Evolutionary conservation across 2,113 vertebrate genomes (phyloP).

Genomic region (Gallinago undulata): DNA sequence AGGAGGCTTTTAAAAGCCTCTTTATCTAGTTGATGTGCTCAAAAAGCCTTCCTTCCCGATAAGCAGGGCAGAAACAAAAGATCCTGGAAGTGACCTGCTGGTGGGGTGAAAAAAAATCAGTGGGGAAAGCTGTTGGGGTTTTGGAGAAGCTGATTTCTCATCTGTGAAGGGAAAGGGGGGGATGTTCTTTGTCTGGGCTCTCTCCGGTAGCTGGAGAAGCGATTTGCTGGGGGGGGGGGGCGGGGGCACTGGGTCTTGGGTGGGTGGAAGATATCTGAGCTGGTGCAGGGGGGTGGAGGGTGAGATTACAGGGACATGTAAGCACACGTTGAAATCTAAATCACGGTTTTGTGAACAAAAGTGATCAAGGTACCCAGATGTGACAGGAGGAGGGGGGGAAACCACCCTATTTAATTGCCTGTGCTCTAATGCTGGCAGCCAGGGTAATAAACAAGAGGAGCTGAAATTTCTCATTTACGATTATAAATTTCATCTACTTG

Average conservation of each 20-base stretch:
- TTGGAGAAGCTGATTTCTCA: neutral
- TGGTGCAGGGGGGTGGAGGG: neutral
- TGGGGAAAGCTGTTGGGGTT: neutral
- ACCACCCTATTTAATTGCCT: neutral
- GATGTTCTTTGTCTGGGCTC: neutral
- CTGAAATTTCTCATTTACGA: neutral
- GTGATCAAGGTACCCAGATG: neutral
- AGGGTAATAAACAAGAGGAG: constrained; percentile 26
- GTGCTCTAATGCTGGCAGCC: neutral
- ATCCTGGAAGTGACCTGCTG: neutral
- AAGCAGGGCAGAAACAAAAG: neutral
- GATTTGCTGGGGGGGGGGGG: neutral
- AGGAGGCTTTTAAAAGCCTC: neutral
- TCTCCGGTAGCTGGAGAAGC: neutral
- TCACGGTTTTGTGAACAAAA: neutral
- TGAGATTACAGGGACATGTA: neutral
- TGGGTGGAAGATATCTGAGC: neutral
- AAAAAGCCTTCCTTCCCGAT: neutral
- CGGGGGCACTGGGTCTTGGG: neutral
- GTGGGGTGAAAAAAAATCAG: neutral
- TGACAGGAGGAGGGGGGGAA: neutral
- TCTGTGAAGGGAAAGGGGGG: neutral
- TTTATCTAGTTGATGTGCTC: neutral
- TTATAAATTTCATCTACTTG: constrained; percentile 11
- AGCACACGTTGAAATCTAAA: neutral